Evolutionary conservation across 2,888 invertebrate species (phyloP), one percentile per base, ranked within the genome.

Genomic region (Ochlodes sylvanus): DNA sequence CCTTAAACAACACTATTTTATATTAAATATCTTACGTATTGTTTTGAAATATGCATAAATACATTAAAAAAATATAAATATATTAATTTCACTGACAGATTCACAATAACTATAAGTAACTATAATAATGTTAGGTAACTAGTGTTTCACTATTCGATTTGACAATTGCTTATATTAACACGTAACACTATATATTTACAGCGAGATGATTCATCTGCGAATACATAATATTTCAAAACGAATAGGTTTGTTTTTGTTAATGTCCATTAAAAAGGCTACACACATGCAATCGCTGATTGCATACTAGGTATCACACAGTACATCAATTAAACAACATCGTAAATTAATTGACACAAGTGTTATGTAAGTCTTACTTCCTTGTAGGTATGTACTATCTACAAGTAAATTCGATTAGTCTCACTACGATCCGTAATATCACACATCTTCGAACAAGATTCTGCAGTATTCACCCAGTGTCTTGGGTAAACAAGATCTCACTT

Each of bases 361-460:
- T 60, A 47, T 15, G 15, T 47, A 52, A 52, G 52, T 52, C 52
- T 27, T 52, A 50, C 12, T 50, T 50, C 62, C 38, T 62, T 52
- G 52, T 62, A 62, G 52, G 27, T 52, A 56, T 27, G 32, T 41
- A 7, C 17, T 44, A n/a, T 21, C 41, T 50, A 58, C 65, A 58
- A 27, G 50, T 66, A 66, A 66, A 66, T 66, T 66, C 66, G 66
- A 60, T 60, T 54, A 32, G 60, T 66, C 58, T 66, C 66, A 66
- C 66, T 60, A 54, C 21, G 50, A 58, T 65, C 15, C 14, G 32
- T n/a, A 54, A 60, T 60, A 60, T 60, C 66, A 66, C 58, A 52
- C 50, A 58, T 47, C 50, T 38, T 38, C 27, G 42, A 21, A 58
- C 17, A 10, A 38, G 38, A 10, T 56, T n/a, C 15, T 5, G 10